Conservation (phyloP, 2,113 vertebrate species). For the Neoarius graeffei region DNA sequence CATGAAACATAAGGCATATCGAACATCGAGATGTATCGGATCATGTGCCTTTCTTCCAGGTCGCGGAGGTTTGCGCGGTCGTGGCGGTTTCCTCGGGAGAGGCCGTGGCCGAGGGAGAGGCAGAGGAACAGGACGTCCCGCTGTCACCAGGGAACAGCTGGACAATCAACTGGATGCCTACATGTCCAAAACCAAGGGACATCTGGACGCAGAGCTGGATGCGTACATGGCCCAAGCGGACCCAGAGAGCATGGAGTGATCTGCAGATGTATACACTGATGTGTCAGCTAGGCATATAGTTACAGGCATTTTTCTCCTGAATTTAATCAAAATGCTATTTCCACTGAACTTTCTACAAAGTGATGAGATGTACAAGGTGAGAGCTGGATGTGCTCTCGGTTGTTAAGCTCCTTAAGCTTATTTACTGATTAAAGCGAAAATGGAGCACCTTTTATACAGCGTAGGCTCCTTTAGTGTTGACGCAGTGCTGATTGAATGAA, state of each 20-base stretch:
- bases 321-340: conserved; percentile 12
- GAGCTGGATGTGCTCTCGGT: background rate
- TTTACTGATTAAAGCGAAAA: background rate
- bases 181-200: conserved; percentile 98
- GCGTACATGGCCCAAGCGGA: conserved; percentile 98
- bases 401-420: background rate
- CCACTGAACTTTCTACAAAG: conserved; percentile 23
- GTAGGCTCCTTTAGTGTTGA: background rate
- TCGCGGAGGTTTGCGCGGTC: conserved; percentile 83
- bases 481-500: background rate
- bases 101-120: conserved; percentile 84
- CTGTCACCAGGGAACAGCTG: conserved; percentile 89
- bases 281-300: background rate
- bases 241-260: conserved; percentile 85
- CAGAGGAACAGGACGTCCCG: conserved; percentile 74
- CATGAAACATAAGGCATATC: background rate
- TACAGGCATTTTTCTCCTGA: background rate
- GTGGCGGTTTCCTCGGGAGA: conserved; percentile 79
- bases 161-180: conserved; percentile 97
- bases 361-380: background rate
- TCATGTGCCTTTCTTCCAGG: conserved; percentile 65
- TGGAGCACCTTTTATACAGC: background rate
- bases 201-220: conserved; percentile 94
- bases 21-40: background rate
- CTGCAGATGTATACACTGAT: conserved; percentile 10